Conservation (phyloP, 2,113 vertebrate genomes). For the Semicossyphus pulcher region DNA sequence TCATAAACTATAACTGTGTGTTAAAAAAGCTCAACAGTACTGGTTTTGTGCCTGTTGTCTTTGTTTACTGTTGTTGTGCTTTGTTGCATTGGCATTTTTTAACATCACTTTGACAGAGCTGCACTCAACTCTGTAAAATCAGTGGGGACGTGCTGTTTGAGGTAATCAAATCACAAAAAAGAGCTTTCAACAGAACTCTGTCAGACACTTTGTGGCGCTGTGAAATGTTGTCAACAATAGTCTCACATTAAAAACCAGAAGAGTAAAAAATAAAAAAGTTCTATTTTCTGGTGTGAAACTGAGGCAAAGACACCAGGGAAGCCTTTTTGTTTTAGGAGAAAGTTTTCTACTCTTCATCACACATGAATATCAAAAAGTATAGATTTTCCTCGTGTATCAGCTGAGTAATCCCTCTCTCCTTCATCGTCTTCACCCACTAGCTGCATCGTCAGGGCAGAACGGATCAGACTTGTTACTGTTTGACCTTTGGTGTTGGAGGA, state of each 20-base stretch:
- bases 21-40: not conserved
- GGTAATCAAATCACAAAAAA: slow-evolving; percentile 7
- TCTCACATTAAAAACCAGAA: not conserved
- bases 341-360: not conserved
- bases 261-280: not conserved
- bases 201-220: not conserved
- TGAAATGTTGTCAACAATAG: not conserved
- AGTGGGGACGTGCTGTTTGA: not conserved
- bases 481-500: slow-evolving; percentile 25
- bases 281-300: slow-evolving; percentile 18
- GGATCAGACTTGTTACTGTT: slow-evolving; percentile 3
- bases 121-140: not conserved
- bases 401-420: not conserved
- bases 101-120: not conserved
- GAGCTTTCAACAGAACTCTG: not conserved
- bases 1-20: not conserved
- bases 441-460: not conserved
- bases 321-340: not conserved
- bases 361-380: not conserved
- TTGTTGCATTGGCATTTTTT: not conserved
- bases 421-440: not conserved
- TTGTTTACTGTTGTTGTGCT: slow-evolving; percentile 3
- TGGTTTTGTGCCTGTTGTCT: not conserved
- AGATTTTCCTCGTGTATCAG: not conserved
- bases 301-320: slow-evolving; percentile 14